Conservation (phyloP, 2,797 vertebrate species). For the Crocodylus rhombifer region DNA sequence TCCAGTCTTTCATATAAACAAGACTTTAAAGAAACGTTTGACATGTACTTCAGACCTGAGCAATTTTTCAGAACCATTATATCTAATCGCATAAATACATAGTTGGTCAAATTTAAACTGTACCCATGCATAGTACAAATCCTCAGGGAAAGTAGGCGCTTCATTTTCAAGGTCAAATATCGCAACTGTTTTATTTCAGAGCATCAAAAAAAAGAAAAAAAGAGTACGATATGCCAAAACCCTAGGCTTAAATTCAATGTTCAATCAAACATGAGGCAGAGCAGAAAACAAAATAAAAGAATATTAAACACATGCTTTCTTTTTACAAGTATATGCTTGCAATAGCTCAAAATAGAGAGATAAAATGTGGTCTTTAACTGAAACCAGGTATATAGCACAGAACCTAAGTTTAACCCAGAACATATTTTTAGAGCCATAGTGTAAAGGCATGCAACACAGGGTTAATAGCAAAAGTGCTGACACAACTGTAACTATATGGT, state of each 20-base stretch:
- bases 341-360: not conserved
- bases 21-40: constrained; percentile 37
- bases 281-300: not conserved
- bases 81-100: constrained; percentile 37
- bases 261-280: not conserved
- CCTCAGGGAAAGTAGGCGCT: not conserved
- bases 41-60: constrained; percentile 39
- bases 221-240: not conserved
- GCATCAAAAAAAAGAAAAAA: constrained; percentile 1
- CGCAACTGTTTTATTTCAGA: not conserved
- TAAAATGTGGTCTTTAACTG: not conserved
- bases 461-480: constrained; percentile 76
- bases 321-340: not conserved
- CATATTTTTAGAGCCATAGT: constrained; percentile 34
- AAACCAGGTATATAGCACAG: not conserved
- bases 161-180: not conserved
- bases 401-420: constrained; percentile 19
- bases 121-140: not conserved
- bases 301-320: not conserved
- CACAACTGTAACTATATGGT: constrained; percentile 64
- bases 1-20: constrained; percentile 30
- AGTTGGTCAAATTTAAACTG: constrained; percentile 38
- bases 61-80: constrained; percentile 26
- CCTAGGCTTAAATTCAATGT: not conserved
- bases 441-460: constrained; percentile 60